Evolutionary conservation across 2,888 invertebrate species (phyloP).

Genomic region (Xylophagus ater): DNA sequence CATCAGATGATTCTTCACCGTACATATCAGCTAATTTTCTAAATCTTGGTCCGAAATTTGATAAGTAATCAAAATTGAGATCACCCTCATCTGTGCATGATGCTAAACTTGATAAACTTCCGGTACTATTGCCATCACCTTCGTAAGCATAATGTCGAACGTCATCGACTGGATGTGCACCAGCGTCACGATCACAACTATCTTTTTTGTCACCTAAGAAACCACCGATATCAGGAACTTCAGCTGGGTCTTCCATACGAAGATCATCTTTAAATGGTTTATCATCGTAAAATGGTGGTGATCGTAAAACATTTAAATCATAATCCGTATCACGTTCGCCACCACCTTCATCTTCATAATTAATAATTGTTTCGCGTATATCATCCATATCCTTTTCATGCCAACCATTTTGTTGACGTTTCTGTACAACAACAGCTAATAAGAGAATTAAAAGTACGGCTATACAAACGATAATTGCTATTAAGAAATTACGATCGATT

Average conservation of each 20-base stretch:
- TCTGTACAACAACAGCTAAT: constrained; percentile 84
- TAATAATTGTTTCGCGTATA: constrained; percentile 92
- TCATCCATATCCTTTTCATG: constrained; percentile 90
- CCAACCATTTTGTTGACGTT: constrained; percentile 73
- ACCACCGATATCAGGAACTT: constrained; percentile 74
- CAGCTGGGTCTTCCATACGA: constrained; percentile 39
- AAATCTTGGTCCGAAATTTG: constrained; percentile 93
- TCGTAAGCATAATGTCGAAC: constrained; percentile 97
- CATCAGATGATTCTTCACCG: constrained; percentile 78
- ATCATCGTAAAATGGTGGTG: constrained; percentile 38
- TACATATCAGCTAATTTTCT: constrained; percentile 89
- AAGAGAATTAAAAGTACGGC: constrained; percentile 65
- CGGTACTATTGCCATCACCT: constrained; percentile 87
- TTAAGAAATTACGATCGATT: constrained; percentile 75
- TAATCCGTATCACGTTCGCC: constrained; percentile 84
- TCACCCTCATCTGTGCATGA: constrained; percentile 90
- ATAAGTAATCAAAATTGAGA: constrained; percentile 86
- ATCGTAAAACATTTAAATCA: constrained; percentile 37
- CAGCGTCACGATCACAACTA: constrained; percentile 82
- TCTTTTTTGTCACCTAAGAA: constrained; percentile 85
- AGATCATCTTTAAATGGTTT: constrained; percentile 37
- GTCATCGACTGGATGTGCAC: constrained; percentile 88
- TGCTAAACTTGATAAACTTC: constrained; percentile 83
- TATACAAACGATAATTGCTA: constrained; percentile 81
- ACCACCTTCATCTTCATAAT: constrained; percentile 96